A percentile compares a stretch with the other conserved stretches of the same genome.
Conservation (phyloP, 2,113 vertebrate genomes). For the Bubalus kerabau region DNA sequence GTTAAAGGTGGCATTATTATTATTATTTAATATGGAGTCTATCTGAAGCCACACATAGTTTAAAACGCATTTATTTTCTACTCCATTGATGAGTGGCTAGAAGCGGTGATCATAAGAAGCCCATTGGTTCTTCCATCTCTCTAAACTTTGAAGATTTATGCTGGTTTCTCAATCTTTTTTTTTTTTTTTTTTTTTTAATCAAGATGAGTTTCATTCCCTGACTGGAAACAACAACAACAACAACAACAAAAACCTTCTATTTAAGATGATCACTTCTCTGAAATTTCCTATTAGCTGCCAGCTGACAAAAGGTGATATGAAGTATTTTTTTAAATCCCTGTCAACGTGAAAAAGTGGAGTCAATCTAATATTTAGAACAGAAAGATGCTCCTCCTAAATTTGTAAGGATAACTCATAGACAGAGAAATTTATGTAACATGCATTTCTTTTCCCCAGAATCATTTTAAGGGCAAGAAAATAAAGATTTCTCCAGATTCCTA, state of each 20-base stretch:
- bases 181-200: not conserved
- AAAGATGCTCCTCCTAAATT: not conserved
- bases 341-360: not conserved
- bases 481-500: not conserved
- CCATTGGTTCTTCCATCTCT: not conserved
- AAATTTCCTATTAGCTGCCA: not conserved
- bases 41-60: conserved; percentile 6
- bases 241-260: not conserved
- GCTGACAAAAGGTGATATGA: not conserved
- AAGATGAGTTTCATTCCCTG: not conserved
- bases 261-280: not conserved
- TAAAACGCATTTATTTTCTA: conserved; percentile 8
- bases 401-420: not conserved
- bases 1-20: not conserved
- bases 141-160: not conserved
- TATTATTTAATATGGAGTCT: not conserved
- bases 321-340: not conserved
- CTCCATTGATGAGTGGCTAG: not conserved
- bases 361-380: not conserved
- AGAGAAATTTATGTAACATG: not conserved
- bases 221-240: not conserved
- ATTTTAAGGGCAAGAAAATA: not conserved
- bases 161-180: not conserved
- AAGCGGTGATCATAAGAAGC: not conserved
- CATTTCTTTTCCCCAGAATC: not conserved